Base-by-base conservation (phyloP, 1,140 invertebrate species). In the Trichonephila clavata region DNA sequence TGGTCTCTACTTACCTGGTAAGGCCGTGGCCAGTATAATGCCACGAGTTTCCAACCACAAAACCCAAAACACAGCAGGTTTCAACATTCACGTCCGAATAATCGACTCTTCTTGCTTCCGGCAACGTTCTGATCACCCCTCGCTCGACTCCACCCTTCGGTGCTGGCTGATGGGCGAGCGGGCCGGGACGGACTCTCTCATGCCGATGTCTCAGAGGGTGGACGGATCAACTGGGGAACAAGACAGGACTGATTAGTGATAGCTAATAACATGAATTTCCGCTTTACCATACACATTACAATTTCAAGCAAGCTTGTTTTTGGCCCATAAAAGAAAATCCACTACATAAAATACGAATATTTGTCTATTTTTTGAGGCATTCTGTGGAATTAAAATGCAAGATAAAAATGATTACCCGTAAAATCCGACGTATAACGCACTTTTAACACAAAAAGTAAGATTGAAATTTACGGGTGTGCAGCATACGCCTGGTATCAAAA, bases 1-100 rank as follows among this genome's bases (percentile, higher is more conserved):
- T 60, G 27, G 27, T 32, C 39, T 10, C 39, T 10, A 20, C 50
- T 87, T 59, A 93, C 92, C 92, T 93, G 92, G 92, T 88, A 77
- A 87, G 92, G 92, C n/a, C 92, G 92, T 93, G 92, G 92, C 92
- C 84, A 88, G 59, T 63, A 39, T 61, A 57, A 18, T 93, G 92
- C 92, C 92, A 93, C 92, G 92, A 88, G 68, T 93, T 93, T 93
- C 92, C 92, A 93, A 93, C 92, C 92, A 93, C 92, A n/a, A 93
- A 93, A 93, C 92, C 92, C 92, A 93, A 93, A 88, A 63, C 92
- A 88, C 84, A 93, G 92, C 84, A 93, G 71, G 92, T n/a, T 93
- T 88, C 84, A 93, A 93, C 92, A 93, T 93, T 88, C 92, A 93
- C 92, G 84, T 71, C 91, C 32, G 61, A 43, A 60, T 87, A 43